Base-by-base conservation (phyloP, 1,140 invertebrate genomes). In the Adelges cooleyi region DNA sequence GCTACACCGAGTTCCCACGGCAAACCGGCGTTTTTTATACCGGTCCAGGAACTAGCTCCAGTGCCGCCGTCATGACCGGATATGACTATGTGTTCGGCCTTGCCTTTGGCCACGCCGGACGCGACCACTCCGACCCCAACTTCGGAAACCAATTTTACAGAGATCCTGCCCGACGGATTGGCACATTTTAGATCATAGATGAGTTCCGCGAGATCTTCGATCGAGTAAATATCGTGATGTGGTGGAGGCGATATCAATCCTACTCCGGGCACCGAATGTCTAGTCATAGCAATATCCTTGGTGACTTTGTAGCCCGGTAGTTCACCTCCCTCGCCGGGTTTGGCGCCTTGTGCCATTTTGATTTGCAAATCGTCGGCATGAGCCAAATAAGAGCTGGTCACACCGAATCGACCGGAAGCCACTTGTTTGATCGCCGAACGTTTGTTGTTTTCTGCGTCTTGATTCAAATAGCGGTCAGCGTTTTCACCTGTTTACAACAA, bases 211-310 rank as follows among this genome's bases (percentile, higher is more conserved):
- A 99, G 79, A 80, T 99, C 96, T 78, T 99, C 96, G 72, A 99
- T 99, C 36, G 93, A 97, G 77, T 99, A 99, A 75, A 99, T 98
- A 74, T 99, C 95, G 76, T 99, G 96, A 80, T 99, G 96, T 6
- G 96, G 96, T 6, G 96, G 95, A 33, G 96, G 96, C 1, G 94
- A 98, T 73, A 99, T 98, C 1, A 99, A 77, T 53, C 96, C 96
- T n/a, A 99, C 96, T 8, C 94, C 94, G 6, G 95, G 81, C 2
- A 98, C 93, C 0, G 94, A 98, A 75, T 97, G 92, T 52, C 96
- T 82, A 1, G 93, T 96, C 66, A 84, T 83, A 6, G 95, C 96
- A 73, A 99, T 99, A 53, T 96, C 93, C 71, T 89, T 85, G 0
- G 93, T 93, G 8, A 97, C 82, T 73, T 85, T 86, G 68, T 86